Evolutionary conservation across 1,140 invertebrate species (phyloP), one percentile per base, ranked within the genome.

Genomic region (Branchinecta lynchi): DNA sequence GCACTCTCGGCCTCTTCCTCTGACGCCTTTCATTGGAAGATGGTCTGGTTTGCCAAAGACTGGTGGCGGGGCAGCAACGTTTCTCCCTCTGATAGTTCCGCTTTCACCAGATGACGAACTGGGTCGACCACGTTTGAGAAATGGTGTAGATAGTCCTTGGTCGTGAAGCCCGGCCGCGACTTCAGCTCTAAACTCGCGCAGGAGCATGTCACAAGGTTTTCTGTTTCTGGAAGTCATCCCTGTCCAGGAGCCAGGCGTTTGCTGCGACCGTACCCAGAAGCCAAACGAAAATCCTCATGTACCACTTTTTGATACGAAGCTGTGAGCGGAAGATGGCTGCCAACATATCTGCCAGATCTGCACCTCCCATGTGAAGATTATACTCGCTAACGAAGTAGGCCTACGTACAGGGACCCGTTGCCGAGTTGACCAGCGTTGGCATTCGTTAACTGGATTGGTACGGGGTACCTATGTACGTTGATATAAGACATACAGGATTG

Each of bases 341-440:
- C 2, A 76, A 66, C 66, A 72, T 72, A 65, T 74, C 75, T 9
- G 69, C 67, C 32, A 75, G 60, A 70, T 76, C 74, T 0, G 76
- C 75, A 15, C 74, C 75, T 21, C 75, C 74, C 74, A 75, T 75
- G 43, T 73, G 70, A 12, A n/a, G 45, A 68, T 76, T 75, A 60
- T 75, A 76, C 45, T 73, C 68, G 60, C 66, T 65, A 17, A 75
- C 70, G 51, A 73, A 15, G 45, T 7, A 32, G 74, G 72, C 45
- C 67, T 45, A 8, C 2, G 32, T 17, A 72, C 67, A 17, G 70
- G 15, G 66, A 70, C 68, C 44, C 69, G 44, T 60, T 69, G 9
- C 51, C 43, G 43, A 66, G 12, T 20, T 12, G 12, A 15, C 51
- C 51, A 60, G 51, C 51, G 51, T 60, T 20, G 12, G 51, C 51